Base-by-base conservation (phyloP, 2,113 vertebrate genomes). In the Neodontobutis hainanensis region DNA sequence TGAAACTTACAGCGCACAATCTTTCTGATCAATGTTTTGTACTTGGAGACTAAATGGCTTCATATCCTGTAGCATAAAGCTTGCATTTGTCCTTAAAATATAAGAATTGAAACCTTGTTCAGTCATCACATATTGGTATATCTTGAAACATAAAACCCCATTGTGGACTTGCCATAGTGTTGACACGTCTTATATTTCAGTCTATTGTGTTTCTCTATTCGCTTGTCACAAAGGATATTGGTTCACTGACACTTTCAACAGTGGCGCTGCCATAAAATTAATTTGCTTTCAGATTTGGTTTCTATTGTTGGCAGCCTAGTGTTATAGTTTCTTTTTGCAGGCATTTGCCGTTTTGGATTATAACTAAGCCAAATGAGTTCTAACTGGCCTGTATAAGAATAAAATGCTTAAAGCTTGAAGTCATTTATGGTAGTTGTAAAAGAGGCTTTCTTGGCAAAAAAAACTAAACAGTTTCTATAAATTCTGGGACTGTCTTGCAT, bases 21-120 rank as follows among this genome's bases (percentile, higher is more conserved):
- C n/a, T n/a, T 35, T 6, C n/a, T 34, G 38, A 82, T 79, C 53
- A 64, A 70, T 70, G 52, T 8, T 50, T 50, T 12, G 50, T 44
- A 59, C 60, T 63, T 58, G 0, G 1, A 49, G 52, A 64, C 73
- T 46, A 56, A 75, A 68, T 55, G 59, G 19, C 8, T n/a, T 50
- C 35, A 66, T 55, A n/a, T n/a, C 36, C 52, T 60, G 15, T 62
- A 12, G 32, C 19, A 51, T 40, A 49, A 12, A 56, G 19, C 19
- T 27, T 27, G 19, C 19, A 16, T 6, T 38, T 48, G 4, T 10
- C 51, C 63, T 65, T 45, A 36, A 50, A 55, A 16, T 68, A 47
- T 50, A 15, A 38, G 52, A 14, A 1, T 2, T n/a, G 34, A 38
- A 36, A 40, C 52, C 52, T 55, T 36, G 44, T n/a, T 12, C n/a